Evolutionary conservation across 2,797 vertebrate species (phyloP).

Genomic region (Rousettus madagascariensis): DNA sequence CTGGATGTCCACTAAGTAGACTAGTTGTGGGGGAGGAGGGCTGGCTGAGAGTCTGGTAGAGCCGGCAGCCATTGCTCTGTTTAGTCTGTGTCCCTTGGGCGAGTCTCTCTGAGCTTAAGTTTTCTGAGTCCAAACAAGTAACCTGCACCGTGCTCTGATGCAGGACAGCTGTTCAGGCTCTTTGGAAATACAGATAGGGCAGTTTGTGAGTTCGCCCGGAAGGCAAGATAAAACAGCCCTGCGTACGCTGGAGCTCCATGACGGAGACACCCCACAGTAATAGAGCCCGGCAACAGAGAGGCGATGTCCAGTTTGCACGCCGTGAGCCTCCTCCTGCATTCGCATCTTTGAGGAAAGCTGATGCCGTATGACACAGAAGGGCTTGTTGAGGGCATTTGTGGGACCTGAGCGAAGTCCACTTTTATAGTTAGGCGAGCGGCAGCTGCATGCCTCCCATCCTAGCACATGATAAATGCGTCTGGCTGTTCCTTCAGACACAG

Average conservation of each 20-base stretch:
- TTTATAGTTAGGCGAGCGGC: constrained; percentile 70
- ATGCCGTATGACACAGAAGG: background rate
- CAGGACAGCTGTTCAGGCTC: constrained; percentile 22
- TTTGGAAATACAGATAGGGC: constrained; percentile 40
- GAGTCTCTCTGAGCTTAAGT: background rate
- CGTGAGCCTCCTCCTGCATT: constrained; percentile 18
- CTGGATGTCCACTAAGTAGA: no score
- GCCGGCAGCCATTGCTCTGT: background rate
- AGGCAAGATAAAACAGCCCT: constrained; percentile 48
- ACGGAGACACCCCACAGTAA: background rate
- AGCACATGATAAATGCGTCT: constrained; percentile 79
- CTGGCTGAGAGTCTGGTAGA: background rate
- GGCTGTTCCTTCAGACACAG: constrained; percentile 80
- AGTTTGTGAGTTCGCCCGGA: constrained; percentile 52
- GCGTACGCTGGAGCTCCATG: constrained; percentile 9
- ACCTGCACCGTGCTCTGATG: background rate
- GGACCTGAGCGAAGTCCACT: constrained; percentile 45
- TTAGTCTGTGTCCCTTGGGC: background rate
- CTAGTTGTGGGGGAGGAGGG: background rate
- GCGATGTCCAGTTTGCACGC: background rate
- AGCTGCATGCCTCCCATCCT: constrained; percentile 75
- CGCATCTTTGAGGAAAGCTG: constrained; percentile 55
- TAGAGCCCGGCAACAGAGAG: background rate
- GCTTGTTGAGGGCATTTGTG: constrained; percentile 39
- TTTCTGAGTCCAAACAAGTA: constrained; percentile 59